phyloP scores from a whole-genome alignment of 2,797 vertebrate species.

The Mormyrus proboscirostris region DNA sequence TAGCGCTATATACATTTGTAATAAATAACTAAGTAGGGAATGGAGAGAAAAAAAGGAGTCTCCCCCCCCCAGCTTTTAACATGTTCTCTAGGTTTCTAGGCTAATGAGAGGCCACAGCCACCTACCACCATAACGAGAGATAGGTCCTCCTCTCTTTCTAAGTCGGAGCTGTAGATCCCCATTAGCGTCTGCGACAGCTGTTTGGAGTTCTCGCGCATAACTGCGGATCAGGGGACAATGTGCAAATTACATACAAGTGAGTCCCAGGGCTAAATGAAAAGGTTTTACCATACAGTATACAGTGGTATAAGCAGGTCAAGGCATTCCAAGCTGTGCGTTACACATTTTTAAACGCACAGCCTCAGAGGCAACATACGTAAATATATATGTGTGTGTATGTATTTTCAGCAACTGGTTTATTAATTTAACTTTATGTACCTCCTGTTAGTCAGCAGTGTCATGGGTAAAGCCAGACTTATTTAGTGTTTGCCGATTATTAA shows the following conservation, averaged over 20 bases:
- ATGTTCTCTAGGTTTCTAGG: neutral
- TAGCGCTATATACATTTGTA: no score
- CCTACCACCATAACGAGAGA: constrained; percentile 71
- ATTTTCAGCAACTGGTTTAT: neutral
- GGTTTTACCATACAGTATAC: neutral
- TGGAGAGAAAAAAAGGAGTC: neutral
- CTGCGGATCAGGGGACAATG: constrained; percentile 44
- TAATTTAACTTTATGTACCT: neutral
- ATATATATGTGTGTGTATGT: neutral
- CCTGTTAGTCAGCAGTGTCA: neutral
- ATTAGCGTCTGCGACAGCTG: constrained; percentile 77
- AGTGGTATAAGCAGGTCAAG: neutral
- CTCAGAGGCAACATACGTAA: neutral
- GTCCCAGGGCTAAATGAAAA: neutral
- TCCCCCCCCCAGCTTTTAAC: neutral
- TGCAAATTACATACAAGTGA: neutral
- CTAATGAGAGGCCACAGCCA: neutral
- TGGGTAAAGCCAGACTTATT: neutral
- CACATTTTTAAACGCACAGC: neutral
- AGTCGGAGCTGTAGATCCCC: constrained; percentile 78
- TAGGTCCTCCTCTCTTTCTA: constrained; percentile 75
- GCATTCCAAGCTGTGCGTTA: neutral
- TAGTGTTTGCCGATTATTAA: neutral
- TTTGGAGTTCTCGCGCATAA: constrained; percentile 83
- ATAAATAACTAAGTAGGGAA: no score